These are phyloP conservation scores for Lerista edwardsae DNA, from an alignment of 2,797 vertebrate species.

Conservation along the genomic window DNA sequence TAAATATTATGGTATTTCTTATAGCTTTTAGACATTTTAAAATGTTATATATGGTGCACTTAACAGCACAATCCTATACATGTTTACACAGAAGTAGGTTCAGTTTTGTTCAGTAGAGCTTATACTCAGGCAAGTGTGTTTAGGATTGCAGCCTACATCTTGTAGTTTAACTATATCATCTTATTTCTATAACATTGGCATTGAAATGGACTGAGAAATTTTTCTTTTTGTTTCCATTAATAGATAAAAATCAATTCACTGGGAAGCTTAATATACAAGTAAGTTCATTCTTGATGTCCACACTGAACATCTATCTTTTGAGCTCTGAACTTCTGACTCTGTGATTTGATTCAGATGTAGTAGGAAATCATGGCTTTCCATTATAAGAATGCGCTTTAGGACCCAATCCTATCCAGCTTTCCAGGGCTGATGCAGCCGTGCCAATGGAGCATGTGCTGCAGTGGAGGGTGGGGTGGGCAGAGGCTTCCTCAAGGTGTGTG, in stretches of 20 bases:
- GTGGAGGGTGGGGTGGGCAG: too few species aligned
- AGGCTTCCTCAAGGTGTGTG: too few species aligned
- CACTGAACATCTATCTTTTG: neutral
- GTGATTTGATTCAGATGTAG: too few species aligned
- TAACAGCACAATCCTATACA: too few species aligned
- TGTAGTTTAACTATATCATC: neutral
- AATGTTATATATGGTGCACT: neutral
- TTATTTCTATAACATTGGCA: neutral
- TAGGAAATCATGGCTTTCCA: too few species aligned
- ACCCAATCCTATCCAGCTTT: too few species aligned
- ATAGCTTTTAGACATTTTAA: neutral
- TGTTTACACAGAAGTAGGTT: too few species aligned
- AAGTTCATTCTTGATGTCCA: conserved; percentile 63
- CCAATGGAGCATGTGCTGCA: too few species aligned
- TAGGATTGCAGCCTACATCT: neutral
- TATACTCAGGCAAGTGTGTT: too few species aligned
- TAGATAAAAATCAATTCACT: conserved; percentile 87
- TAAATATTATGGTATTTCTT: neutral
- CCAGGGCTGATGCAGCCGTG: too few species aligned
- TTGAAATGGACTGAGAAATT: conserved; percentile 42
- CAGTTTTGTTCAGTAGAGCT: too few species aligned
- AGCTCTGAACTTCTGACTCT: neutral
- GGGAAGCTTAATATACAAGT: conserved; percentile 82
- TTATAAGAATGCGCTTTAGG: too few species aligned
- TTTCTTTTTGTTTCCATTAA: conserved; percentile 60